phyloP scores from a whole-genome alignment of 2,113 vertebrate genomes.

The Chiloscyllium plagiosum region DNA sequence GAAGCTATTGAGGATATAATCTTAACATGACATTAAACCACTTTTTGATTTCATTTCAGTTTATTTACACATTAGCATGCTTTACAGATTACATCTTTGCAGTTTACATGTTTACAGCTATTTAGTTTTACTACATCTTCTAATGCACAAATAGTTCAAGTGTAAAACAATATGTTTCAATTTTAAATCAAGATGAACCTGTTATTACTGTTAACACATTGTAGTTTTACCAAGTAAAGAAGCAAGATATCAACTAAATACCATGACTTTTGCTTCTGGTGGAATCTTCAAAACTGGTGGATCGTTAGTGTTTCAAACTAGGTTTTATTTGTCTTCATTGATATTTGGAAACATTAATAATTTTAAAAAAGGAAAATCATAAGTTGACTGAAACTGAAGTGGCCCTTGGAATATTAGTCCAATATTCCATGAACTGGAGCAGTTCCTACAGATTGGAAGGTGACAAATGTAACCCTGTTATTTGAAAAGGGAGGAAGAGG shows the following conservation, averaged over 20 bases:
- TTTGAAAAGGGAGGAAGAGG: no score
- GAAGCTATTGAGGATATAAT: not conserved
- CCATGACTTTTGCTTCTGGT: not conserved
- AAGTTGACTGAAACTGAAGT: no score
- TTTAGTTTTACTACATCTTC: not conserved
- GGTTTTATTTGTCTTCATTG: not conserved
- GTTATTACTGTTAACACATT: not conserved
- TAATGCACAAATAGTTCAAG: not conserved
- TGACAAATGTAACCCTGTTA: no score
- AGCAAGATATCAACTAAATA: not conserved
- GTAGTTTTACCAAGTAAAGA: not conserved
- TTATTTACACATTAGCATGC: not conserved
- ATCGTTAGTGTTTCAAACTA: not conserved
- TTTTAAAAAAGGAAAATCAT: not conserved
- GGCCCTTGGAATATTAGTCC: no score
- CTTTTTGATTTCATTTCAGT: not conserved
- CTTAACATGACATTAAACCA: not conserved
- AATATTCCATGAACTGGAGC: no score
- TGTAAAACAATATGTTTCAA: not conserved
- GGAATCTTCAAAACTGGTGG: not conserved
- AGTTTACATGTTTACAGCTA: not conserved
- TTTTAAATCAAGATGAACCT: not conserved
- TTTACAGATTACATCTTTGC: not conserved
- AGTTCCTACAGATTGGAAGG: no score
- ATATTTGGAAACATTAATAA: not conserved